Evolutionary conservation across 2,888 invertebrate genomes (phyloP), one percentile per base, ranked within the genome.

Genomic region (Epistrophe grossulariae): DNA sequence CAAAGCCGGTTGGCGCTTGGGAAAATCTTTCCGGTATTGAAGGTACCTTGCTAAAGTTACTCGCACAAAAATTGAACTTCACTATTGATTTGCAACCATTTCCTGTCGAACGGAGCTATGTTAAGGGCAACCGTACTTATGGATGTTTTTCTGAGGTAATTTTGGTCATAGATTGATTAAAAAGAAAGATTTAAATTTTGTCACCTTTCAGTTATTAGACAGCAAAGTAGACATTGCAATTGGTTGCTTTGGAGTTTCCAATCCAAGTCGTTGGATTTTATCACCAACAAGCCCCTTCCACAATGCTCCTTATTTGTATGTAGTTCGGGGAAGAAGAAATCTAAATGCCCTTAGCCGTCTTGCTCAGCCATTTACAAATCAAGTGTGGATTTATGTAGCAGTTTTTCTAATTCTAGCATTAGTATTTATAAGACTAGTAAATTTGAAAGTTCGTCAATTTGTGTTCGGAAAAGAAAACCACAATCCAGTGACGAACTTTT

Each of bases 21-120:
- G 66, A 78, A 17, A 90, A 90, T 0, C 77, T 91, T 0, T 78
- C 71, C 0, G 92, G 92, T 0, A 87, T 91, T 40, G 92, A 92
- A 43, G 92, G 91, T 0, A 89, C 89, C 6, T 70, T 92, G 4
- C 79, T 92, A 5, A 90, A 89, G 43, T 0, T 88, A 7, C 62
- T 91, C 38, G 89, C 91, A 5, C 72, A 66, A 10, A 74, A 82
- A 0, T 48, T 92, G 40, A 88, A 89, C 11, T 91, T 92, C 52
- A 88, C 88, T 2, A 88, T 92, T 1, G 19, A 76, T 1, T 71
- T 91, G 24, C 19, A 84, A 35, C 50, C 64, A 4, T 89, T 89
- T 59, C 89, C 91, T 0, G 83, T 79, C 3, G 89, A 84, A 9
- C 52, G 79, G 4, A 90, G 79, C 35, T 31, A 74, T 10, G 88